Evolutionary conservation across 2,888 invertebrate genomes (phyloP), one percentile per base, ranked within the genome.

Genomic region (Athrips mouffetella): DNA sequence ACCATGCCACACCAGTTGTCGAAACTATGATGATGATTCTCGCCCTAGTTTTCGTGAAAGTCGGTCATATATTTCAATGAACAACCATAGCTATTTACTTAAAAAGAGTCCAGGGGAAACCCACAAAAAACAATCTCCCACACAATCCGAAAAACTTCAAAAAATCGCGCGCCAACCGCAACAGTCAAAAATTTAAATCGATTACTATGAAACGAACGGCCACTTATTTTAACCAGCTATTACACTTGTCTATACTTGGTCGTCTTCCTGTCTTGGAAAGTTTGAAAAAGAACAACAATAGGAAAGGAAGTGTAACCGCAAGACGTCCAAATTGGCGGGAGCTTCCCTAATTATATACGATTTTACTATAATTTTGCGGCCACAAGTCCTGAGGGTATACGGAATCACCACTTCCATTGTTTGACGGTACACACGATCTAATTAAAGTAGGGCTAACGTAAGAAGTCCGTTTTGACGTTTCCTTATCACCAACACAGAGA

Each of bases 171-270:
- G 59, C 63, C 68, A 70, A 86, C 86, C 86, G 70, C 86, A 86
- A 77, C 83, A 83, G 85, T 84, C 85, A 81, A 80, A 59, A 80
- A 70, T 75, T 76, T 59, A 77, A 87, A 86, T 87, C 82, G 87
- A 87, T 87, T 87, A 78, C 60, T 68, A 75, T 21, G n/a, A 15
- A 31, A 35, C 33, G 18, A 27, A 15, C 3, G 6, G 13, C 7
- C 15, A 15, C 13, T 11, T 20, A n/a, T 10, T 20, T 20, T 18
- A 20, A 37, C 11, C 1, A 10, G n/a, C 18, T 11, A 18, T 18
- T 11, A 2, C 11, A 20, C 37, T 20, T 13, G 2, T 25, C 1
- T 25, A 25, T 4, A 25, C 23, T 11, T 44, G 5, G 21, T 20
- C 55, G 58, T 70, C 67, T 72, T 75, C 73, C 75, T 73, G 76